phyloP scores from a whole-genome alignment of 2,888 invertebrate species.

The Drosophila rellima region DNA sequence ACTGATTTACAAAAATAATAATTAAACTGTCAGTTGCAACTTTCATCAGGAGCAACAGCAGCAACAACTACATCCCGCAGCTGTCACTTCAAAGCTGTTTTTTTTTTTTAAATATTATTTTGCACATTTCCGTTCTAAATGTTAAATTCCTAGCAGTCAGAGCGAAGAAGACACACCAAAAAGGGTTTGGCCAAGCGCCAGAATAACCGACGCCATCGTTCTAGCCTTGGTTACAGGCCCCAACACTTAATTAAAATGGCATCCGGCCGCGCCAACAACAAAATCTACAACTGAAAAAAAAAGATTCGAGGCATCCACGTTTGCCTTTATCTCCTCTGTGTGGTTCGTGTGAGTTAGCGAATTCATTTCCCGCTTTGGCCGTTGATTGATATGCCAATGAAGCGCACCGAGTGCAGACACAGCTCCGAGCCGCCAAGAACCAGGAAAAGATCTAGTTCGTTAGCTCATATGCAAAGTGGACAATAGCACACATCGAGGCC shows the following conservation, averaged over 20 bases:
- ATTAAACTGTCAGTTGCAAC: constrained; percentile 73
- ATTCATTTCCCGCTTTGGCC: constrained; percentile 76
- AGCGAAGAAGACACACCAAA: constrained; percentile 40
- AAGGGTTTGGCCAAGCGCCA: constrained; percentile 56
- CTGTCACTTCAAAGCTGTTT: constrained; percentile 51
- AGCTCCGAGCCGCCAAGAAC: constrained; percentile 31
- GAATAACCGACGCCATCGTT: constrained; percentile 44
- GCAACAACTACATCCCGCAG: constrained; percentile 39
- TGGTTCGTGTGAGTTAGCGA: constrained; percentile 70
- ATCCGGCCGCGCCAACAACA: constrained; percentile 63
- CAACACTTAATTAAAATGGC: constrained; percentile 78
- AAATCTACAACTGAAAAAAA: constrained; percentile 12
- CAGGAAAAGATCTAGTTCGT: constrained; percentile 73
- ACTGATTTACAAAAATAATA: constrained; percentile 72
- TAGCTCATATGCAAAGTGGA: constrained; percentile 74
- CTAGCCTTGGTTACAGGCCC: constrained; percentile 53
- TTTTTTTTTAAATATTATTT: constrained; percentile 23
- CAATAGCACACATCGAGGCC: constrained; percentile 67
- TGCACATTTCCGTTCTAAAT: constrained; percentile 59
- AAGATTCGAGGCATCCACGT: constrained; percentile 43
- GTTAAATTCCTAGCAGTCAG: constrained; percentile 62
- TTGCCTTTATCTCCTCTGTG: constrained; percentile 40
- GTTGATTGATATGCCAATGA: constrained; percentile 78
- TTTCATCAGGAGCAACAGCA: constrained; percentile 29
- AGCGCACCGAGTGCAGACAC: constrained; percentile 60